Evolutionary conservation across 2,888 invertebrate species (phyloP), one percentile per base, ranked within the genome.

Genomic region (Drosophila multiciliata): DNA sequence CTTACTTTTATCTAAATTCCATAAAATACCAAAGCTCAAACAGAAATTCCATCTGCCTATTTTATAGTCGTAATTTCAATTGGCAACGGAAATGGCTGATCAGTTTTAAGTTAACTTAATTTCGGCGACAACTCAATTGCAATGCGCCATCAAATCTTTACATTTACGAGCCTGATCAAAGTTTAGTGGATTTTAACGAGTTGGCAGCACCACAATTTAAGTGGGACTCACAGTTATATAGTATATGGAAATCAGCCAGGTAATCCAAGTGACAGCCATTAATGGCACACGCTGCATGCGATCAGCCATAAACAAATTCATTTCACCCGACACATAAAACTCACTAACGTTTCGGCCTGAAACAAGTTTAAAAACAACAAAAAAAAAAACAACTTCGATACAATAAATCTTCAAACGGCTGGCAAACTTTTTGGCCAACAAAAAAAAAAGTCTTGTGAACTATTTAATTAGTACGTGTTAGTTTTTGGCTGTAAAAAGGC

Each of bases 381-480:
- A 36, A 67, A 17, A 23, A n/a, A 26, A 26, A 11, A 23, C 32
- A 20, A 54, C 55, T 50, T 36, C 17, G 66, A 65, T 58, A 58
- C 68, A 68, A 85, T 82, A 85, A 85, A 82, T 82, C 77, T 64
- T 53, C 33, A 15, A 20, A 29, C 17, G 45, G 59, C 42, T 35
- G 33, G 54, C 62, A 45, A 64, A 59, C 36, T 59, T 50, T 11
- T n/a, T 55, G 54, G 40, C 33, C 48, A 45, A 63, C 17, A 32
- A 32, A 23, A 32, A 33, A 33, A 52, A 60, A 49, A 85, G 85
- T 87, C 82, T 89, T 89, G 90, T 88, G 86, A 90, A 86, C 82
- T 80, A 82, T 90, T 87, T 87, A 87, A 87, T 90, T 87, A 90
- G 90, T 89, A 89, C 78, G 84, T 77, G 89, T 89, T 86, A 75